Evolutionary conservation across 2,113 vertebrate species (phyloP).

Genomic region (Pterocles burchelli): DNA sequence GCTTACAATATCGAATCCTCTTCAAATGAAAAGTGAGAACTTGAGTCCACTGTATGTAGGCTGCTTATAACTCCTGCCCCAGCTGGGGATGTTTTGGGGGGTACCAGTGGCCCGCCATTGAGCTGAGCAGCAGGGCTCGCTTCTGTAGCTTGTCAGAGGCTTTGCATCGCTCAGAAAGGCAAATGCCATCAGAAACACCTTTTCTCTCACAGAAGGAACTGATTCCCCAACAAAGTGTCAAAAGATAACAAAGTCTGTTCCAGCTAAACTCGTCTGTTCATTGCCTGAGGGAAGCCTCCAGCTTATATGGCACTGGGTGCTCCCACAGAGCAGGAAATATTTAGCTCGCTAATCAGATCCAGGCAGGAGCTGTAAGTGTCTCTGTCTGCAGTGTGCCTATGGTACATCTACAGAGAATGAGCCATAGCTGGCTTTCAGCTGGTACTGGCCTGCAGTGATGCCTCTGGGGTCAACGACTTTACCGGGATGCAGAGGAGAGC

Average conservation of each 20-base stretch:
- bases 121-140: neutral
- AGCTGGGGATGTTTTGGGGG: neutral
- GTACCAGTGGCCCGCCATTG: neutral
- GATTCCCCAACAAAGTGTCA: constrained; percentile 46
- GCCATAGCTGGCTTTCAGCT: neutral
- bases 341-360: neutral
- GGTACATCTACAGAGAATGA: neutral
- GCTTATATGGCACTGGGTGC: constrained; percentile 2
- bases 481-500: neutral
- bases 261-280: constrained; percentile 50
- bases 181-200: neutral
- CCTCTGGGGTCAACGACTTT: neutral
- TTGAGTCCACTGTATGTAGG: neutral
- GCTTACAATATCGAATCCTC: neutral
- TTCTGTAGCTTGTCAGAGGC: neutral
- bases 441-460: neutral
- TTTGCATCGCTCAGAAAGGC: neutral
- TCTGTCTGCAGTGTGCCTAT: neutral
- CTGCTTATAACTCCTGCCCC: neutral
- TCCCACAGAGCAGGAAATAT: neutral
- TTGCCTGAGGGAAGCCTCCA: constrained; percentile 57
- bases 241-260: constrained; percentile 48
- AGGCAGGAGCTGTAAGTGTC: neutral
- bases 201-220: constrained; percentile 24
- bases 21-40: neutral